These are phyloP conservation scores for Gymnothorax reevesii DNA, from an alignment of 2,797 vertebrate genomes.

Conservation along the genomic window DNA sequence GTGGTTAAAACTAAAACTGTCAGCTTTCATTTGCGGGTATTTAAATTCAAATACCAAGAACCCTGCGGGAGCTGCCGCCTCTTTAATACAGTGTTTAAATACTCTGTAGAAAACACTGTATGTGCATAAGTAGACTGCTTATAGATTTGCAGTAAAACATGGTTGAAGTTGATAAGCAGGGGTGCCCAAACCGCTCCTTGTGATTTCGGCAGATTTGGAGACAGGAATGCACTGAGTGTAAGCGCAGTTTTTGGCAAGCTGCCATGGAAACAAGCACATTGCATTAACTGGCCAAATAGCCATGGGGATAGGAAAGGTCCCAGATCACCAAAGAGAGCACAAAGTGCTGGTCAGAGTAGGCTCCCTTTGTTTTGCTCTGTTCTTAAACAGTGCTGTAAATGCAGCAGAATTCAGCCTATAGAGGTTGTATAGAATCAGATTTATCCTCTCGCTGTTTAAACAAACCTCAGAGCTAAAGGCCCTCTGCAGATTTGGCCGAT, in stretches of 20 bases:
- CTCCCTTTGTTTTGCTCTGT: not conserved
- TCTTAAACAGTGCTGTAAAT: not conserved
- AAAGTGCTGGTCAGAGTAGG: no score
- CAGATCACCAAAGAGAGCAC: not conserved
- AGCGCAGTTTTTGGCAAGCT: not conserved
- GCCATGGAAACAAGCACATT: not conserved
- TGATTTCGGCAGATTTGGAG: not conserved
- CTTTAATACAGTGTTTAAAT: no score
- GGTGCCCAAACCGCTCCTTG: not conserved
- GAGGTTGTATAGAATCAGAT: not conserved
- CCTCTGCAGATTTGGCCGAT: not conserved
- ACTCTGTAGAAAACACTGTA: no score
- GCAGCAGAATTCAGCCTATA: not conserved
- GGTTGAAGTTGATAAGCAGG: not conserved
- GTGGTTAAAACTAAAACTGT: no score
- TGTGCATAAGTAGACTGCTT: not conserved
- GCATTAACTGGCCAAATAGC: not conserved
- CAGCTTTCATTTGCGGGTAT: no score
- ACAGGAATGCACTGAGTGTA: not conserved
- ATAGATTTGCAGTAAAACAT: not conserved
- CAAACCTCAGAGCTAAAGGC: not conserved
- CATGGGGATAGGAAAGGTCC: no score
- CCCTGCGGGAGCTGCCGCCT: no score
- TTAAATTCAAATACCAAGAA: no score
- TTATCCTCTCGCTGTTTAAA: not conserved